phyloP scores from a whole-genome alignment of 2,113 vertebrate species.

The Eulemur macaco region DNA sequence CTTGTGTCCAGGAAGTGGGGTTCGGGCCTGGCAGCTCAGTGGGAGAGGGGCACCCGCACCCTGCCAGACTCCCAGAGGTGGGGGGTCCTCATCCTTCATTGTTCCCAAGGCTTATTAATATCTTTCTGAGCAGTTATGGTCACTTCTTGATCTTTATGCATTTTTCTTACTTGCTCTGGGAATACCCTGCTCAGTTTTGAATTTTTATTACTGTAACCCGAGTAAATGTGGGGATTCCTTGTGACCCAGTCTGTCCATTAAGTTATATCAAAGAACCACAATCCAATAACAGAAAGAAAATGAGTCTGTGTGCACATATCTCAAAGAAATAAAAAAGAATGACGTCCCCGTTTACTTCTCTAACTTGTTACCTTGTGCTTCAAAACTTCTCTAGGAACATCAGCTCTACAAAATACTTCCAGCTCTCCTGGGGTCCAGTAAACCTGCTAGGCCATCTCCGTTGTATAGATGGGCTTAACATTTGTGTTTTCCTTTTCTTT shows the following conservation, averaged over 20 bases:
- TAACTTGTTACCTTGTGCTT: not conserved
- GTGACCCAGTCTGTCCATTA: not conserved
- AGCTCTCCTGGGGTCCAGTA: not conserved
- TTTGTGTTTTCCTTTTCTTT: not conserved
- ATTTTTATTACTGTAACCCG: not conserved
- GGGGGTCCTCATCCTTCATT: not conserved
- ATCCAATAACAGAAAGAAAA: not conserved
- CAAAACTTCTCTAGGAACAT: not conserved
- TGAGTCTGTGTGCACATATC: not conserved
- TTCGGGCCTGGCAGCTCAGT: not conserved
- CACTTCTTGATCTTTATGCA: not conserved
- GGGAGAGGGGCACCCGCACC: too few species aligned
- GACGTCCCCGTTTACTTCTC: not conserved
- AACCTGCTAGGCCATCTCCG: not conserved
- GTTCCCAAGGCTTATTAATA: not conserved
- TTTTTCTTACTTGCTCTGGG: not conserved
- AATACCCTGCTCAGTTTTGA: not conserved
- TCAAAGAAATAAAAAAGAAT: not conserved
- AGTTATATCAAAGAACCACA: not conserved
- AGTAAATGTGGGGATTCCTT: not conserved
- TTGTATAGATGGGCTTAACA: not conserved
- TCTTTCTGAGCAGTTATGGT: not conserved
- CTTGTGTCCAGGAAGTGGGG: not conserved
- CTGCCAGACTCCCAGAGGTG: not conserved
- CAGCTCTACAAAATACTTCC: accelerated